These are phyloP conservation scores for Eupsittula cactorum DNA, from an alignment of 2,113 vertebrate species.

Conservation along the genomic window DNA sequence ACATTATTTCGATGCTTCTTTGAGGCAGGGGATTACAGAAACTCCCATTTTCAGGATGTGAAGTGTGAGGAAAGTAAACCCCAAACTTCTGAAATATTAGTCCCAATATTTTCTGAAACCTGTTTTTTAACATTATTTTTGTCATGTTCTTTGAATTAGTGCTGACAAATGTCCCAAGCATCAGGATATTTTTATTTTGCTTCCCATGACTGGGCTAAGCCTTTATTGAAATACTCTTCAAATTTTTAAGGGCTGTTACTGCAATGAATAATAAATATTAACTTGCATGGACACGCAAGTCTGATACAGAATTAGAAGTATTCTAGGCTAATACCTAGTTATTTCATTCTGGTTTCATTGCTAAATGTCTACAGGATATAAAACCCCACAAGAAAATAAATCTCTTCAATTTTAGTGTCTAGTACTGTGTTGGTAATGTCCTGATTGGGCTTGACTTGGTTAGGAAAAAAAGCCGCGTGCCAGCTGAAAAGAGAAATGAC, in stretches of 20 bases:
- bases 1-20: neutral
- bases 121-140: neutral
- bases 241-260: neutral
- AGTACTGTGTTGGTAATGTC: neutral
- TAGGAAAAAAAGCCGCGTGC: neutral
- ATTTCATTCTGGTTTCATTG: neutral
- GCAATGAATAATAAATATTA: neutral
- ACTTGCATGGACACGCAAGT: neutral
- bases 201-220: neutral
- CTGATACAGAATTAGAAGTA: neutral
- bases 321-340: neutral
- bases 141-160: neutral
- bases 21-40: neutral
- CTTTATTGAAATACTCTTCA: neutral
- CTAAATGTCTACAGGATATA: neutral
- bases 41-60: neutral
- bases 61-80: neutral
- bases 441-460: neutral
- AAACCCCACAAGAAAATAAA: neutral
- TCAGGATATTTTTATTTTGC: neutral
- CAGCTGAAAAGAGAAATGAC: neutral
- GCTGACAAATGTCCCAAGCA: neutral
- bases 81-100: neutral
- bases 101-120: neutral
- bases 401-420: neutral